phyloP scores from a whole-genome alignment of 2,113 vertebrate species.

The Sardina pilchardus region DNA sequence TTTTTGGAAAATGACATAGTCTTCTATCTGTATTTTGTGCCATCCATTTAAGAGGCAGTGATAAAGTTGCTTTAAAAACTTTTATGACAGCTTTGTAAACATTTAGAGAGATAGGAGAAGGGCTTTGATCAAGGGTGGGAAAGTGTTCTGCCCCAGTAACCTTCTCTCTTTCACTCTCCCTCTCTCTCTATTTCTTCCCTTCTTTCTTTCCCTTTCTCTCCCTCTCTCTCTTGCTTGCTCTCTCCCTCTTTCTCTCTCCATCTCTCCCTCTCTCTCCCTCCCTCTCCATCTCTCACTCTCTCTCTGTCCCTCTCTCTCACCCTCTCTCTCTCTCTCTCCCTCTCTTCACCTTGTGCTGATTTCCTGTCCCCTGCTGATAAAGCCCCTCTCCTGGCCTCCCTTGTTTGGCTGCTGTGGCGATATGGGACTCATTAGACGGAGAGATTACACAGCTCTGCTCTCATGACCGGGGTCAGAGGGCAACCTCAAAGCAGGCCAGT shows the following conservation, averaged over 20 bases:
- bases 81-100: not conserved
- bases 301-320: not conserved
- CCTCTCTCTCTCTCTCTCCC: not conserved
- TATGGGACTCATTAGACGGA: constrained; percentile 28
- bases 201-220: not conserved
- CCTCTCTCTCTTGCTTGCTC: not conserved
- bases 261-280: not conserved
- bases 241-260: not conserved
- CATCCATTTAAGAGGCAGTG: not conserved
- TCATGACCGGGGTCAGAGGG: constrained; percentile 60
- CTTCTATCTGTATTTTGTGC: not conserved
- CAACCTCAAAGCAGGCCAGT: constrained; percentile 29
- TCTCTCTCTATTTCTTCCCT: not conserved
- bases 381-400: not conserved
- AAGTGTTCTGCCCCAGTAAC: not conserved
- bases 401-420: constrained; percentile 19
- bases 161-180: not conserved
- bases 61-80: not conserved
- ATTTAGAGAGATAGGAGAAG: not conserved
- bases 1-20: not conserved
- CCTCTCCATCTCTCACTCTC: not conserved
- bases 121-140: constrained; percentile 11
- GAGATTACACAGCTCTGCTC: constrained; percentile 57
- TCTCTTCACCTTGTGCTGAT: constrained; percentile 32
- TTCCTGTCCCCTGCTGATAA: constrained; percentile 22